Conservation (phyloP, 30 jellyfish, hydroid and myxozoan genomes). For the Aurelia aurita region DNA sequence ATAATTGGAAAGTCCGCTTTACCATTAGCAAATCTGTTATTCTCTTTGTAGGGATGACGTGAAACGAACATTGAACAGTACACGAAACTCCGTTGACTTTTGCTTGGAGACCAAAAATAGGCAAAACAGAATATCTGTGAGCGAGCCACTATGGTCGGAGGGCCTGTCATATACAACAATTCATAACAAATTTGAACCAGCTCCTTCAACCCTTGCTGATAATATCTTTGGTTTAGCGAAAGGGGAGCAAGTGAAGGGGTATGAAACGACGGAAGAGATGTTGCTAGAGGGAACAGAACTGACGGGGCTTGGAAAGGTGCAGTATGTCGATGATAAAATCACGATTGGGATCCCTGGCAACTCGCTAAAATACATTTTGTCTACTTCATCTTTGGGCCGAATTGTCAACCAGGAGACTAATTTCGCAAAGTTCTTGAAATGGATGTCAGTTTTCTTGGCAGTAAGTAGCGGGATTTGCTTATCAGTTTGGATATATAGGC, state of each 20-base stretch:
- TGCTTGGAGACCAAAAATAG: slow-evolving; percentile 41
- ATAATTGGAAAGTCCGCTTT: too few species aligned
- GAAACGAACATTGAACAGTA: slow-evolving; percentile 9
- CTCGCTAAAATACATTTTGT: slow-evolving; percentile 58
- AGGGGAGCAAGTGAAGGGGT: slow-evolving; percentile 80
- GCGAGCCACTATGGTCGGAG: slow-evolving; percentile 61
- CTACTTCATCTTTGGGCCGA: slow-evolving; percentile 58
- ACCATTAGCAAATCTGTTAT: neutral
- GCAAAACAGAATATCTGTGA: slow-evolving; percentile 50
- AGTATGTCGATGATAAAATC: slow-evolving; percentile 27
- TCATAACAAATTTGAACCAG: slow-evolving; percentile 58
- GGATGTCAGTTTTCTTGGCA: slow-evolving; percentile 52
- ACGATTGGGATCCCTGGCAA: slow-evolving; percentile 44
- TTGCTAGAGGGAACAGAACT: slow-evolving; percentile 70
- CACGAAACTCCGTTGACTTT: slow-evolving; percentile 60
- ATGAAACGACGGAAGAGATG: slow-evolving; percentile 71
- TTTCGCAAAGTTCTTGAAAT: slow-evolving; percentile 12
- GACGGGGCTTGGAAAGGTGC: slow-evolving; percentile 76
- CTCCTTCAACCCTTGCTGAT: slow-evolving; percentile 34
- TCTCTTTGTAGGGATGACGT: slow-evolving; percentile 71
- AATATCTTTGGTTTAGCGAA: slow-evolving; percentile 46
- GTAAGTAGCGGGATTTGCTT: slow-evolving; percentile 39
- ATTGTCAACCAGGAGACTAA: slow-evolving; percentile 42
- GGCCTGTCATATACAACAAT: slow-evolving; percentile 48
- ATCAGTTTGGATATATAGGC: slow-evolving; percentile 55